Conservation (phyloP, 2,797 vertebrate species). For the Platalea minor region DNA sequence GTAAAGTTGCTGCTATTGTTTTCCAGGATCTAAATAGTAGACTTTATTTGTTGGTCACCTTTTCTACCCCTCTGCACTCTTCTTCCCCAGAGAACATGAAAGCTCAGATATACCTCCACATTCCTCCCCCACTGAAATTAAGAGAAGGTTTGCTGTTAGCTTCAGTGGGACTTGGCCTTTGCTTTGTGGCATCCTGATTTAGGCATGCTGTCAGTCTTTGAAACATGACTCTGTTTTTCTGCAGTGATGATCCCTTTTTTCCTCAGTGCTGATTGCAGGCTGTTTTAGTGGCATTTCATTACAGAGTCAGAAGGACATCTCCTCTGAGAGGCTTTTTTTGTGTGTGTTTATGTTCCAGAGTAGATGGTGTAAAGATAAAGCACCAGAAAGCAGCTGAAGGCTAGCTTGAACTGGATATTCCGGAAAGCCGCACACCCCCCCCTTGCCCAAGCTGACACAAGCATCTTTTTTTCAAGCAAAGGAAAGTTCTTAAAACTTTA, state of each 20-base stretch:
- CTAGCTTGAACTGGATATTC: background rate
- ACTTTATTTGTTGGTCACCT: background rate
- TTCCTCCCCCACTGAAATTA: background rate
- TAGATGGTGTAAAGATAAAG: background rate
- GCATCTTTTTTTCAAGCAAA: background rate
- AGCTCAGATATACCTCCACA: background rate
- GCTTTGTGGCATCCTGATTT: background rate
- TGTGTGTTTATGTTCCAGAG: background rate
- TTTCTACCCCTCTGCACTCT: background rate
- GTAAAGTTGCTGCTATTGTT: background rate
- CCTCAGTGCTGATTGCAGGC: background rate
- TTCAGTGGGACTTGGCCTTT: background rate
- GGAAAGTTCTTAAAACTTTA: constrained; percentile 21
- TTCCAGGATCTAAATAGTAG: background rate
- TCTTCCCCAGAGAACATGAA: background rate
- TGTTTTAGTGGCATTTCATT: constrained; percentile 30
- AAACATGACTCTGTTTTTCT: background rate
- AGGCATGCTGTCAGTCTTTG: background rate
- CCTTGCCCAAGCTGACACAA: background rate
- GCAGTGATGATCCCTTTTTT: background rate
- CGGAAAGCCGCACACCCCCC: background rate
- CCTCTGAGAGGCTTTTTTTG: background rate
- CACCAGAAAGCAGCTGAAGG: background rate
- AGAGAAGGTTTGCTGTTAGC: background rate
- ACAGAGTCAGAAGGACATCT: background rate